These are phyloP conservation scores for Apus apus DNA, from an alignment of 2,113 vertebrate genomes.

Conservation along the genomic window DNA sequence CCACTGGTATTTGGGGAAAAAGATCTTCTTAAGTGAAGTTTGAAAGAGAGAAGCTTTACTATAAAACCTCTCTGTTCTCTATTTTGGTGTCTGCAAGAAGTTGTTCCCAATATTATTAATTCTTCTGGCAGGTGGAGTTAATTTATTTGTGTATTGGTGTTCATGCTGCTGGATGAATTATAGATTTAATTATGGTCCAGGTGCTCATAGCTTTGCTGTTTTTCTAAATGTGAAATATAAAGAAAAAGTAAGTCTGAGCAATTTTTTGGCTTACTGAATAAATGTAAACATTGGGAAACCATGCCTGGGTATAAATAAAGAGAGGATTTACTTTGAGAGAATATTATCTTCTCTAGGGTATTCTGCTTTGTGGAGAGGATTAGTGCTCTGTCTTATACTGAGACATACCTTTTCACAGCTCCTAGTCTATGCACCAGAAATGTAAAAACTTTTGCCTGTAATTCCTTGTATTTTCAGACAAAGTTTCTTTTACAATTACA, in stretches of 20 bases:
- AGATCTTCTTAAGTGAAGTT: not conserved
- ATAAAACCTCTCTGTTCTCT: not conserved
- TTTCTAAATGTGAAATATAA: conserved; percentile 9
- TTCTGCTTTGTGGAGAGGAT: conserved; percentile 18
- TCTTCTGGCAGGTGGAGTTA: conserved; percentile 23
- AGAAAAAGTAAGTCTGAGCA: conserved; percentile 39
- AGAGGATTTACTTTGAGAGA: conserved; percentile 17
- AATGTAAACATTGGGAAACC: conserved; percentile 1
- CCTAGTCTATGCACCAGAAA: not conserved
- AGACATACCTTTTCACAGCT: not conserved
- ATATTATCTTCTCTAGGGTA: not conserved
- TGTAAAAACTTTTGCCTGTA: not conserved
- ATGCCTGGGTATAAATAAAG: conserved; percentile 36
- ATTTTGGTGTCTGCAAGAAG: not conserved
- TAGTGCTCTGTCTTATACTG: not conserved
- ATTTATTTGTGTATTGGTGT: conserved; percentile 41
- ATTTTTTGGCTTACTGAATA: conserved; percentile 37
- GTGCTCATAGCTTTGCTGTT: conserved; percentile 37
- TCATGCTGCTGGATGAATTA: conserved; percentile 40
- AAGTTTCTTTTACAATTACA: conserved; percentile 25
- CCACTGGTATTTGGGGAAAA: not conserved
- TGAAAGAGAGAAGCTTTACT: not conserved
- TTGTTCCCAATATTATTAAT: conserved; percentile 18
- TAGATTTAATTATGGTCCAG: conserved; percentile 52
- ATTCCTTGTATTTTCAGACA: not conserved